Base-by-base conservation (phyloP, 2,888 invertebrate species). In the Hirtodrosophila cameraria region DNA sequence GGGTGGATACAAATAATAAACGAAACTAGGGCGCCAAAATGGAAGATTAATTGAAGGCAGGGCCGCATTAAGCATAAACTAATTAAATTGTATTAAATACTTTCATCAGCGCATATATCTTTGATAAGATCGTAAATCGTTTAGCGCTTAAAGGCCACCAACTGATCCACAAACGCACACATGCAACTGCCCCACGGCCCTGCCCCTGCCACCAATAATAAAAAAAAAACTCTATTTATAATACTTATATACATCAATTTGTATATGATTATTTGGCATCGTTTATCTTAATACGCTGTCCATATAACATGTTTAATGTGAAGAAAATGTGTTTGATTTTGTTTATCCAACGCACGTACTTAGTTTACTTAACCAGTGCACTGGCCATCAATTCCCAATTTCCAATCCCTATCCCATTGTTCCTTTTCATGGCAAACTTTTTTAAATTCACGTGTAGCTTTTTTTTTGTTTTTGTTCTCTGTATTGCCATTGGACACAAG, bases 71-170 rank as follows among this genome's bases (percentile, higher is more conserved):
- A 67, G 66, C 74, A 76, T 67, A 62, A 83, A 76, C 75, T 80
- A 86, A 82, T 82, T 82, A 83, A 80, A 80, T 84, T 68, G 64
- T 79, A 70, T 75, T 85, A 81, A 73, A 31, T 75, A 65, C 78
- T 61, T 75, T 73, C 67, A 46, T 42, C 68, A 59, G 46, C 58
- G 48, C 61, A 85, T 76, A 83, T 83, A 79, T 86, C 83, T 68
- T 41, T 63, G 59, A 42, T 57, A 38, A 76, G 81, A 71, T 82
- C 81, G 78, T 82, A 80, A 82, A 82, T 82, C 84, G 84, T 36
- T 75, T 86, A 67, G 31, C 81, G 61, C 67, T 23, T 23, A 23
- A 23, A 23, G 23, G 23, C 23, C 23, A 7, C 23, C 23, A 23
- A 23, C 23, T 43, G 43, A 16, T 43, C 4, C 30, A n/a, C n/a